Evolutionary conservation across 2,797 vertebrate genomes (phyloP), one percentile per base, ranked within the genome.

Genomic region (Chaunax sp.): DNA sequence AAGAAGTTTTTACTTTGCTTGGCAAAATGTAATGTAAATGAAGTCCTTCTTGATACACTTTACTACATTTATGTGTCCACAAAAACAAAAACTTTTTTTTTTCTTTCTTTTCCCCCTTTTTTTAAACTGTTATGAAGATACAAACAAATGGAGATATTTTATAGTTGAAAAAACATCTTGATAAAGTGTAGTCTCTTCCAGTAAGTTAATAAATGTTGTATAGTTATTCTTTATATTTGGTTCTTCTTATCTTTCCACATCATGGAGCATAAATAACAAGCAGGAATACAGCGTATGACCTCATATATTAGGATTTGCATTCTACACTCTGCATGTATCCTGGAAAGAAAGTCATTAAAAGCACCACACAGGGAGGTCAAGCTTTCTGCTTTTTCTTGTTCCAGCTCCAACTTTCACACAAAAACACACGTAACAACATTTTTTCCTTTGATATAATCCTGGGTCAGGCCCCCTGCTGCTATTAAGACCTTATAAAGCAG

Each of bases 401-500:
- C 68, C 81, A 69, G 60, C 68, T 71, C 51, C 23, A 49, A 81
- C 72, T 73, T 81, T 46, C 45, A 53, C 69, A 75, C 35, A 62
- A 63, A 81, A 54, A 80, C 18, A 22, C 61, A 51, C 56, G 0
- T 76, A 44, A 74, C 68, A 75, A 72, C 57, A 68, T 63, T 65
- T 78, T 63, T 68, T 28, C 58, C 80, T 86, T 86, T 89, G 77
- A 88, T 86, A 80, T 72, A 43, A 80, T 76, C 66, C 26, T 2
- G 63, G 77, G 86, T 87, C 79, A 79, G 53, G 13, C 77, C 74
- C 74, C 83, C 83, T 56, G 69, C 71, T 80, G 83, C 59, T 81
- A 62, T 80, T 74, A 78, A 77, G 72, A 68, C 50, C 70, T 66
- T 38, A 56, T 77, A 83, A 82, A 83, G 82, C 72, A 74, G 76